A percentile compares a stretch with the other conserved stretches of the same genome.
phyloP scores from a whole-genome alignment of 2,113 vertebrate genomes.

The Pagrus major region DNA sequence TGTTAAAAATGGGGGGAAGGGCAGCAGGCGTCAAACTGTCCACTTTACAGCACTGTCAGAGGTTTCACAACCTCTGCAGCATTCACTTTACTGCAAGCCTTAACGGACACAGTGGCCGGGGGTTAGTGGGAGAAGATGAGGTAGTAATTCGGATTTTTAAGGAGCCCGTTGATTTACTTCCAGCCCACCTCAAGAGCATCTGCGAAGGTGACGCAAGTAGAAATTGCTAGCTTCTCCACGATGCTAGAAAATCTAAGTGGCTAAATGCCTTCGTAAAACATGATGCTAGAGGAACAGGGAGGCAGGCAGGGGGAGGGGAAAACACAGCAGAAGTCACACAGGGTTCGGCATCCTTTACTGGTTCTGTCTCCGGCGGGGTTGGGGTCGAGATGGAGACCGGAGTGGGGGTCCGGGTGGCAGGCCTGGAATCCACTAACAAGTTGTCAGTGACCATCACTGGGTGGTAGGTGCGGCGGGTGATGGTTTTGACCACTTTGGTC shows the following conservation, averaged over 20 bases:
- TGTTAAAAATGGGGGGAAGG: constrained; percentile 56
- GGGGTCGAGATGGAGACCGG: constrained; percentile 40
- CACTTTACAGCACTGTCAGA: constrained; percentile 68
- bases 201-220: not conserved
- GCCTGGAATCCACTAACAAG: constrained; percentile 59
- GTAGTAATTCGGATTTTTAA: constrained; percentile 44
- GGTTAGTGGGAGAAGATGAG: constrained; percentile 33
- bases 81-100: constrained; percentile 56
- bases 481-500: constrained; percentile 80
- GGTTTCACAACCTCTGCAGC: constrained; percentile 66
- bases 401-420: constrained; percentile 58
- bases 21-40: constrained; percentile 57
- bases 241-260: not conserved
- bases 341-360: constrained; percentile 66
- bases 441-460: constrained; percentile 59
- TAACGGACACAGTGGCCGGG: constrained; percentile 31
- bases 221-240: constrained; percentile 25
- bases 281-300: not conserved
- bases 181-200: not conserved
- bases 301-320: not conserved
- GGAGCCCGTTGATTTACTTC: constrained; percentile 34
- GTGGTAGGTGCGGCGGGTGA: constrained; percentile 74
- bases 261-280: constrained; percentile 23
- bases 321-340: constrained; percentile 44
- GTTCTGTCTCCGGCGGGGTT: constrained; percentile 43